phyloP scores from a whole-genome alignment of 2,797 vertebrate species.

The Momotus momota region DNA sequence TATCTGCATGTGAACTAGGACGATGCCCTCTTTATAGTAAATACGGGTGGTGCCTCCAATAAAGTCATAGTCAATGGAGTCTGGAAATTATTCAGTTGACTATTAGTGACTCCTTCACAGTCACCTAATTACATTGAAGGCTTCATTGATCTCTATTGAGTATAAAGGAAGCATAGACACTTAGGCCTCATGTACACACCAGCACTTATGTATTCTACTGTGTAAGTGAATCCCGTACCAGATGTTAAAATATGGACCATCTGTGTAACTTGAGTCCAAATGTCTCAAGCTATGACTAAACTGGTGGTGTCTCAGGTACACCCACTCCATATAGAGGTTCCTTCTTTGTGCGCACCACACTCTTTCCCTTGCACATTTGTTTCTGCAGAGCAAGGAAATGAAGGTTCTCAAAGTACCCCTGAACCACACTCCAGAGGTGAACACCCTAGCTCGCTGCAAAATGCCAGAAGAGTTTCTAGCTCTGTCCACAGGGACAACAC shows the following conservation, averaged over 20 bases:
- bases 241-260: background rate
- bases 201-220: rapidly evolving
- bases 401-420: background rate
- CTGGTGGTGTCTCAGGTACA: background rate
- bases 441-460: background rate
- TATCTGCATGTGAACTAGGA: background rate
- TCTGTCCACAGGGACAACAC: background rate
- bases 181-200: rapidly evolving
- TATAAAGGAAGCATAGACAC: background rate
- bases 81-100: background rate
- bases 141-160: background rate
- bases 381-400: background rate
- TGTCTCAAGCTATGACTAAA: background rate
- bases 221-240: background rate
- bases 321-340: background rate
- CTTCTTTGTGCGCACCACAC: background rate
- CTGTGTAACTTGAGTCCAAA: background rate
- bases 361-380: background rate
- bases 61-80: background rate
- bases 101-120: background rate
- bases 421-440: background rate
- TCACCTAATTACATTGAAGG: background rate
- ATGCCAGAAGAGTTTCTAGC: background rate
- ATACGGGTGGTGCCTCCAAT: background rate
- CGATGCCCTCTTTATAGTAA: background rate